Base-by-base conservation (phyloP, 2,888 invertebrate species). In the Rhamphomyia laevipes region DNA sequence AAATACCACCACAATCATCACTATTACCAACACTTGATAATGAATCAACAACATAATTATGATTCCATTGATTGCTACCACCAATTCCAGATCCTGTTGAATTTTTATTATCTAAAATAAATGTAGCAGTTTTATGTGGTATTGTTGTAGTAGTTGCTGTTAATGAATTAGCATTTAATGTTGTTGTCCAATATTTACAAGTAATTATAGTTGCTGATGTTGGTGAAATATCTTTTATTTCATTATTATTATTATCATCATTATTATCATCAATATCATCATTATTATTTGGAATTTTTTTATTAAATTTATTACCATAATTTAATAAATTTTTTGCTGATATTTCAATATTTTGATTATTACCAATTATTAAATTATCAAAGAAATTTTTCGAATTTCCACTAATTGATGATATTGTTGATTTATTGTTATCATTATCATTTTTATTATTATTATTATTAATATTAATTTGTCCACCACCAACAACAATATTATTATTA, bases 101-200 rank as follows among this genome's bases (percentile, higher is more conserved):
- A 27, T 27, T 27, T 27, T 27, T 27, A 27, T 27, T 11, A 16
- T 31, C 17, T 40, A 40, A 18, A 42, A 41, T 35, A 35, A 35
- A 35, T n/a, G 35, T 13, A 35, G 23, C 23, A 27, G 23, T 27
- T 27, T 27, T 27, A 27, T 27, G 23, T 27, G 23, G 23, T 27
- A 9, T 27, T 27, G 4, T 27, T 27, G 23, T 27, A 12, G 17
- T 2, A 17, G 10, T 17, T 6, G 16, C 17, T 38, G 17, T 17
- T 38, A 21, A 13, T 18, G 41, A 11, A 42, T 45, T 27, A 42
- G 45, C 35, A 41, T 42, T 33, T 35, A 48, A 30, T 48, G 51
- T 56, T 18, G 62, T 58, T 43, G 63, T 61, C 63, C 63, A 64
- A 56, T 64, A 65, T 55, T 65, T 63, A 52, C 63, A 64, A 18